A percentile compares a stretch with the other conserved stretches of the same genome.
Evolutionary conservation across 1,140 invertebrate genomes (phyloP).

Genomic region (Calephelis virginiensis): DNA sequence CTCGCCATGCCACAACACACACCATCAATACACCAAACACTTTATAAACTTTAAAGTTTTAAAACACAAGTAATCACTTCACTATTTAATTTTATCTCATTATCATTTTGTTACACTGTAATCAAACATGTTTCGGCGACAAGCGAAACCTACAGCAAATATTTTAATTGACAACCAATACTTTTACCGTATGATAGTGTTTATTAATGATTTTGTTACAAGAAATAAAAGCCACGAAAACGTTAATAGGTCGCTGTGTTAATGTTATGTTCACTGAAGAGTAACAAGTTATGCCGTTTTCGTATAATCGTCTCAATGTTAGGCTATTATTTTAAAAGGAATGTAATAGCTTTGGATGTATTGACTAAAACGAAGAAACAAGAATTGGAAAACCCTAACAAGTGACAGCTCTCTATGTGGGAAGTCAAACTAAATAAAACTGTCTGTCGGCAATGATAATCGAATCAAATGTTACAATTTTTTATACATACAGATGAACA

Average conservation of each 20-base stretch:
- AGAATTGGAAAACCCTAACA: slow-evolving; percentile 58
- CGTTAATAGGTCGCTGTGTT: slow-evolving; percentile 65
- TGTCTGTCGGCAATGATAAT: slow-evolving; percentile 54
- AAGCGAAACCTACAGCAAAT: slow-evolving; percentile 34
- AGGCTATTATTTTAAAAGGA: slow-evolving; percentile 3
- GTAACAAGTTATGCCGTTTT: slow-evolving; percentile 49
- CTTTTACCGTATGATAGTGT: slow-evolving; percentile 39
- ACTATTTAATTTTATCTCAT: slow-evolving; percentile 69
- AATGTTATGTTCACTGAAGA: slow-evolving; percentile 76
- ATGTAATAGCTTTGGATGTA: slow-evolving; percentile 32
- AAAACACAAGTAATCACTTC: slow-evolving; percentile 59
- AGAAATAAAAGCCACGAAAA: slow-evolving; percentile 47
- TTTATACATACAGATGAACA: slow-evolving; percentile 35
- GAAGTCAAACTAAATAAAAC: slow-evolving; percentile 69
- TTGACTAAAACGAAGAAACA: slow-evolving; percentile 36
- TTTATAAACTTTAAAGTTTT: slow-evolving; percentile 57
- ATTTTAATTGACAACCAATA: slow-evolving; percentile 36
- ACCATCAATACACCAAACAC: slow-evolving; percentile 49
- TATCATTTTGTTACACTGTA: slow-evolving; percentile 73
- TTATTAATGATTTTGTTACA: slow-evolving; percentile 42
- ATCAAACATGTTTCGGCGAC: slow-evolving; percentile 69
- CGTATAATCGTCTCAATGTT: not conserved
- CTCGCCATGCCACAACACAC: slow-evolving; percentile 62
- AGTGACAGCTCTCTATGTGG: slow-evolving; percentile 70
- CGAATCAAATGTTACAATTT: slow-evolving; percentile 14